phyloP scores from a whole-genome alignment of 2,113 vertebrate species.

The Heterotilapia buettikoferi region DNA sequence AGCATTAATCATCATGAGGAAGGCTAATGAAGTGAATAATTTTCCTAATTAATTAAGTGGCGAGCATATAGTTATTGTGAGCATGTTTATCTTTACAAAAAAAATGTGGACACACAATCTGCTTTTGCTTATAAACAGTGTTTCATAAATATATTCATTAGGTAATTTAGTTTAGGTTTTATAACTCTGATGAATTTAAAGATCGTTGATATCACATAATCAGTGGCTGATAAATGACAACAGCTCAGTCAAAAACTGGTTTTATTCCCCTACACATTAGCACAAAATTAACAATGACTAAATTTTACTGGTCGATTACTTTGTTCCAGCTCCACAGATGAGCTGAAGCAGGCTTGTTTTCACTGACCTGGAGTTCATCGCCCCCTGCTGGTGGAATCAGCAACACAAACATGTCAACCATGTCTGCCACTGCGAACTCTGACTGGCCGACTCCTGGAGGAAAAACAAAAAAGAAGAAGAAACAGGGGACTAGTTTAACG shows the following conservation, averaged over 20 bases:
- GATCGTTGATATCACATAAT: not conserved
- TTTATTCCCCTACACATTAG: not conserved
- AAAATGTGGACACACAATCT: not conserved
- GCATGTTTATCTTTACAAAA: not conserved
- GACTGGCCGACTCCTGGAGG: slow-evolving; percentile 93
- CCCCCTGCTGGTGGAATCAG: slow-evolving; percentile 95
- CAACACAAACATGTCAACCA: slow-evolving; percentile 98
- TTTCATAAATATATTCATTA: not conserved
- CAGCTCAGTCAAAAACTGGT: not conserved
- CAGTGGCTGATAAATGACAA: not conserved
- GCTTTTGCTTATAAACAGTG: not conserved
- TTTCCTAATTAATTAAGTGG: not conserved
- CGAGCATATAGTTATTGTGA: not conserved
- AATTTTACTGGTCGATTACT: not conserved
- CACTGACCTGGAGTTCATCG: slow-evolving; percentile 93
- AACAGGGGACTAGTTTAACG: not conserved
- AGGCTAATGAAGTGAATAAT: not conserved
- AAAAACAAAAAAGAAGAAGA: not conserved
- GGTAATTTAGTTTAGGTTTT: not conserved
- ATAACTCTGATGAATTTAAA: not conserved
- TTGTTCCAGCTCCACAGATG: not conserved
- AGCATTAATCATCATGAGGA: slow-evolving; percentile 5
- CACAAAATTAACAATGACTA: not conserved
- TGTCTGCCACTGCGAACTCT: slow-evolving; percentile 96
- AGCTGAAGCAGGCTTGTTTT: not conserved